A percentile compares a stretch with the other conserved stretches of the same genome.
These are phyloP conservation scores for Serilophus lunatus DNA, from an alignment of 2,113 vertebrate genomes.

Conservation along the genomic window DNA sequence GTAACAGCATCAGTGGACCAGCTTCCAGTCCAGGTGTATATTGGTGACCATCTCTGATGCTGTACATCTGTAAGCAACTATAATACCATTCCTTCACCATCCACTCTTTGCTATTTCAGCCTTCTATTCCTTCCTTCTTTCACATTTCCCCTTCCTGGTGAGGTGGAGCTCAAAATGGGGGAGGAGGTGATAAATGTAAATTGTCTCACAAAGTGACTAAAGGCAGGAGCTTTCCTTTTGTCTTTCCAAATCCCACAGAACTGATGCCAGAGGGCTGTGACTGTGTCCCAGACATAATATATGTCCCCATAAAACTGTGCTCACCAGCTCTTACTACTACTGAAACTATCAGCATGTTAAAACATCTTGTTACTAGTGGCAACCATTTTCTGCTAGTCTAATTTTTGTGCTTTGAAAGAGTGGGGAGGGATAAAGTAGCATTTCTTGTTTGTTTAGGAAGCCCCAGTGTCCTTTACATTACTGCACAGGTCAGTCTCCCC, in stretches of 20 bases:
- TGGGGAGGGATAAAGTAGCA: background rate
- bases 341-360: background rate
- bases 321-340: background rate
- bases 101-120: background rate
- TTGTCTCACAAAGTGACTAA: background rate
- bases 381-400: constrained; percentile 33
- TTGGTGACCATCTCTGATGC: background rate
- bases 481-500: background rate
- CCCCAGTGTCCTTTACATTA: background rate
- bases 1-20: background rate
- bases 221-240: background rate
- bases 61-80: background rate
- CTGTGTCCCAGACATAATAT: background rate
- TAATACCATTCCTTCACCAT: background rate
- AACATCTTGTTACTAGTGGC: constrained; percentile 31
- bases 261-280: background rate
- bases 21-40: background rate
- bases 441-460: background rate
- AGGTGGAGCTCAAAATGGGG: background rate
- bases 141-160: background rate
- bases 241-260: background rate
- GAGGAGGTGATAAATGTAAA: background rate
- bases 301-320: background rate
- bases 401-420: background rate
- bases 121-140: background rate